A percentile compares a stretch with the other conserved stretches of the same genome.
These are phyloP conservation scores for Thymelicus lineola DNA, from an alignment of 2,888 invertebrate genomes.

Conservation along the genomic window DNA sequence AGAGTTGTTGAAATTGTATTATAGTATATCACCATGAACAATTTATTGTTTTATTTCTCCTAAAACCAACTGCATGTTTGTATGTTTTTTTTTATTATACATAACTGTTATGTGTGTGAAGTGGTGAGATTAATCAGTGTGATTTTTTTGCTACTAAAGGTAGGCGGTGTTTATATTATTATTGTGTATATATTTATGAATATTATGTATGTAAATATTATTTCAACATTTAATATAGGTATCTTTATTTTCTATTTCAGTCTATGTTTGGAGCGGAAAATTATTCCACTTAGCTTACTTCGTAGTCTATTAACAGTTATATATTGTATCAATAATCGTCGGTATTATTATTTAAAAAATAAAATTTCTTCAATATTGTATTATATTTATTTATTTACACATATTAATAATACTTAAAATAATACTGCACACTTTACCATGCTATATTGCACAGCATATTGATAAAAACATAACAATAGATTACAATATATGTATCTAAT, in stretches of 20 bases:
- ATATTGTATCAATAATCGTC: constrained; percentile 17
- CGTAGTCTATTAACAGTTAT: constrained; percentile 5
- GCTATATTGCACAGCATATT: constrained; percentile 59
- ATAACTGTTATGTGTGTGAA: constrained; percentile 43
- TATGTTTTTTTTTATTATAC: too few relatives aligned
- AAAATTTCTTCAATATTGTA: constrained; percentile 49
- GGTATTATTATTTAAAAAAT: constrained; percentile 44
- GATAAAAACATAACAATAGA: constrained; percentile 52
- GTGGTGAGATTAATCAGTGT: constrained; percentile 36
- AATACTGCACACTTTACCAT: constrained; percentile 56
- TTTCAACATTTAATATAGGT: constrained; percentile 37
- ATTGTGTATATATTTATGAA: constrained; percentile 24
- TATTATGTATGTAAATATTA: constrained; percentile 40
- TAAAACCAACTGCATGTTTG: constrained; percentile 40
- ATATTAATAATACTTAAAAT: constrained; percentile 61
- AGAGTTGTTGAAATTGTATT: constrained; percentile 72
- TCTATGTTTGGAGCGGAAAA: constrained; percentile 79
- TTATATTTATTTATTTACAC: constrained; percentile 56
- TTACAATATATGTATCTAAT: constrained; percentile 47
- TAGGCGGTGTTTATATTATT: constrained; percentile 40
- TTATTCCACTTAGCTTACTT: constrained; percentile 59
- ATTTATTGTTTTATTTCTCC: constrained; percentile 57
- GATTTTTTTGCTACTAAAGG: constrained; percentile 34
- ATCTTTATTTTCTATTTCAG: constrained; percentile 65
- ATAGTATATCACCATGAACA: constrained; percentile 61